Percentiles rank a stretch among this genome's conserved stretches.
phyloP scores from a whole-genome alignment of 2,888 invertebrate species.

The Eupeodes latifasciatus region DNA sequence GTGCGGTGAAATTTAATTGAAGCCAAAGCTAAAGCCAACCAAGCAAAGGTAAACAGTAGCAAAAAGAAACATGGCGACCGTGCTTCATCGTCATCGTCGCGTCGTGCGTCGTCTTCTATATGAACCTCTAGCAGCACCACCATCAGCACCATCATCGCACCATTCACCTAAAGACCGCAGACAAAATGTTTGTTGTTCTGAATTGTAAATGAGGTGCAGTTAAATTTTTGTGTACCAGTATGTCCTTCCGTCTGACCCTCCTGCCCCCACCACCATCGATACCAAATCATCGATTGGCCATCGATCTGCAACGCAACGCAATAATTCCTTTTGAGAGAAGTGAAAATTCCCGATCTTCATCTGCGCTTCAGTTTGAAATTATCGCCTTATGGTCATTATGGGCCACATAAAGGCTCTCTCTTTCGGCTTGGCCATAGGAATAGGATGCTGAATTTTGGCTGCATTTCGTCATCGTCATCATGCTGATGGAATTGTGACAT shows the following conservation, averaged over 20 bases:
- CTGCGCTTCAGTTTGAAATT: slow-evolving; percentile 69
- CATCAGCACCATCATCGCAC: slow-evolving; percentile 32
- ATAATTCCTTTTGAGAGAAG: slow-evolving; percentile 52
- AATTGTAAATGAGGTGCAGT: slow-evolving; percentile 76
- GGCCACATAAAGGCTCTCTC: slow-evolving; percentile 54
- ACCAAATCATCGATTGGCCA: slow-evolving; percentile 25
- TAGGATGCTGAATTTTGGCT: slow-evolving; percentile 51
- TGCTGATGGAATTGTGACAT: slow-evolving; percentile 77
- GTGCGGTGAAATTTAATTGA: slow-evolving; percentile 72
- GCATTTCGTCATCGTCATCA: slow-evolving; percentile 75
- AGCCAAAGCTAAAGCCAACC: slow-evolving; percentile 38
- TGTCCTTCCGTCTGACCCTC: background rate
- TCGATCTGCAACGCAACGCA: slow-evolving; percentile 17
- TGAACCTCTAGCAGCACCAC: background rate
- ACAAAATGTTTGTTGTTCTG: slow-evolving; percentile 74
- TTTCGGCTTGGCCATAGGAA: slow-evolving; percentile 20
- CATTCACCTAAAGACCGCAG: slow-evolving; percentile 73
- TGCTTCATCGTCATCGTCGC: background rate
- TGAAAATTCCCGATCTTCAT: slow-evolving; percentile 67
- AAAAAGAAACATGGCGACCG: slow-evolving; percentile 59
- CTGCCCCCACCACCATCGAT: no score
- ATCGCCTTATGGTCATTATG: slow-evolving; percentile 77
- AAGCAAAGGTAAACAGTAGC: slow-evolving; percentile 34
- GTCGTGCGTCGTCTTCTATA: slow-evolving; percentile 3
- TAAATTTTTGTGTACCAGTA: slow-evolving; percentile 64